Evolutionary conservation across 2,888 invertebrate species (phyloP).

Genomic region (Parasteatoda lunata): DNA sequence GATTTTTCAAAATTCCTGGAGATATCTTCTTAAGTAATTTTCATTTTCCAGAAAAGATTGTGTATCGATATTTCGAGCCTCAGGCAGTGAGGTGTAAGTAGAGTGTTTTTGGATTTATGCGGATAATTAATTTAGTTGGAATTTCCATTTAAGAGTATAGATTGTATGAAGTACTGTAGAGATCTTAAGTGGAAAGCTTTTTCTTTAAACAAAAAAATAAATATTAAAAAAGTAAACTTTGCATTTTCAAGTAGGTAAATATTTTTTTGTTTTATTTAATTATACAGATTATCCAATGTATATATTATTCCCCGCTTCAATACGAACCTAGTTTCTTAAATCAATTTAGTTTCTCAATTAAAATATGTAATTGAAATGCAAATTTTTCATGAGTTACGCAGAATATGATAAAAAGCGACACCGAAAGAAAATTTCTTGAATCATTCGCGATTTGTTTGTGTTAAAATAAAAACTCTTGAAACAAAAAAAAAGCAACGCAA

Average conservation of each 20-base stretch:
- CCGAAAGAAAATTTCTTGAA: too few relatives aligned
- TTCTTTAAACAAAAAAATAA: background rate
- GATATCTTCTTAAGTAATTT: conserved; percentile 34
- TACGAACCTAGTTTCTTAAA: too few relatives aligned
- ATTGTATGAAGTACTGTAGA: background rate
- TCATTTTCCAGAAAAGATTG: conserved; percentile 15
- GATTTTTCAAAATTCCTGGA: conserved; percentile 32
- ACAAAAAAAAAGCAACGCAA: too few relatives aligned
- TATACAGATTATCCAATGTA: too few relatives aligned
- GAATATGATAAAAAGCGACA: too few relatives aligned
- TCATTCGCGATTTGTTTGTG: too few relatives aligned
- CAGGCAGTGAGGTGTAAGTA: background rate
- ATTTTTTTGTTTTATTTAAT: background rate
- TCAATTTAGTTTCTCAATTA: too few relatives aligned
- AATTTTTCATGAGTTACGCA: too few relatives aligned
- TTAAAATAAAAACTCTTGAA: too few relatives aligned
- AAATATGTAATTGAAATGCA: too few relatives aligned
- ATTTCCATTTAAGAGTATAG: background rate
- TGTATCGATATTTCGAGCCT: conserved; percentile 25
- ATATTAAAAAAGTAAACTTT: background rate
- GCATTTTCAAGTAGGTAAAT: background rate
- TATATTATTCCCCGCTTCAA: too few relatives aligned
- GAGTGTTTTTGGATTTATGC: background rate
- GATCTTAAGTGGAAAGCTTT: background rate
- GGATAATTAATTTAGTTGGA: conserved; percentile 20